These are phyloP conservation scores for Mesembrinibis cayennensis DNA, from an alignment of 2,113 vertebrate genomes.

Conservation along the genomic window DNA sequence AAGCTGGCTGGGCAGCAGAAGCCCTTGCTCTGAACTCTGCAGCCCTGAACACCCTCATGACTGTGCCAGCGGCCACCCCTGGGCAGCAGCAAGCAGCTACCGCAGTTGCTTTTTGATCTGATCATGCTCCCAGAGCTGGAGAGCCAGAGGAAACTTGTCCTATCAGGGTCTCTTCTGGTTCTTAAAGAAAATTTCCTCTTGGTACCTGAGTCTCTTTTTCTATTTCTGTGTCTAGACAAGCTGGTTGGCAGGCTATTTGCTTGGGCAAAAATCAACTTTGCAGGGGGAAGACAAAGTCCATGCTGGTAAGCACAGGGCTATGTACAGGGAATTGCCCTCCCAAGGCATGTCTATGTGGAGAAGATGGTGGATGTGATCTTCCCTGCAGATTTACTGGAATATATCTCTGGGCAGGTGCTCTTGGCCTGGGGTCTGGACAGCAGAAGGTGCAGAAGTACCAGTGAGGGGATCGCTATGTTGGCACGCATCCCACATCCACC, in stretches of 20 bases:
- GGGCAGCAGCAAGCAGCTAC: not conserved
- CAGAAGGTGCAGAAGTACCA: not conserved
- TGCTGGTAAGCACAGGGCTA: not conserved
- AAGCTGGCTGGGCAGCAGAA: not conserved
- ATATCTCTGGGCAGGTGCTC: not conserved
- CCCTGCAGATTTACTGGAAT: not conserved
- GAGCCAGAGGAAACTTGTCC: not conserved
- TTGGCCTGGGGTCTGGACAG: not conserved
- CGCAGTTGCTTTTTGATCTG: not conserved
- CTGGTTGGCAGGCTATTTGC: not conserved
- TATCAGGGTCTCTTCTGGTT: not conserved
- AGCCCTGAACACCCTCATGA: not conserved
- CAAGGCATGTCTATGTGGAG: rapidly evolving
- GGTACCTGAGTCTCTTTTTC: not conserved
- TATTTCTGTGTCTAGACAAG: not conserved
- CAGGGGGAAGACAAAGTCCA: not conserved
- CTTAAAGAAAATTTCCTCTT: not conserved
- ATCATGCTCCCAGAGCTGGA: not conserved
- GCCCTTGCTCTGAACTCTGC: not conserved
- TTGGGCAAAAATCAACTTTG: not conserved
- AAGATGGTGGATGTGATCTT: not conserved
- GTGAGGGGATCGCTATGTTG: too few relatives aligned
- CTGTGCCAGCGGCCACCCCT: not conserved
- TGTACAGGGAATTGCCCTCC: not conserved
- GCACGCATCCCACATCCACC: not conserved